These are phyloP conservation scores for Pissodes strobi DNA, from an alignment of 1,140 invertebrate genomes.

Conservation along the genomic window DNA sequence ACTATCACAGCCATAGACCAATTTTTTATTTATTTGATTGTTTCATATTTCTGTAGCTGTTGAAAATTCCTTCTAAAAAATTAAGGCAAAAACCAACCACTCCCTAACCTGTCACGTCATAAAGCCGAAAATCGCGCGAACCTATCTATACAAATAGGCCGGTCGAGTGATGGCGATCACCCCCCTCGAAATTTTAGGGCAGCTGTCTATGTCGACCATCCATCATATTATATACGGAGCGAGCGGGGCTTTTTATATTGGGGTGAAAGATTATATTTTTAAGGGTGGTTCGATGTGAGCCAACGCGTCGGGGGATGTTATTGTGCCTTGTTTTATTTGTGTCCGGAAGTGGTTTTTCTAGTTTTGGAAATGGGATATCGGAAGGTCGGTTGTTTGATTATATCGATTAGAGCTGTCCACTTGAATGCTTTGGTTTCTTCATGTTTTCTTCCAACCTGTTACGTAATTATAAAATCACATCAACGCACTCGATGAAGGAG, in stretches of 20 bases:
- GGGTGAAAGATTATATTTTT: constrained; percentile 34
- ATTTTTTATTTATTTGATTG: background rate
- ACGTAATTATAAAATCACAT: no score
- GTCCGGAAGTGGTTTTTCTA: constrained; percentile 23
- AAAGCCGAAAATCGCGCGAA: constrained; percentile 12
- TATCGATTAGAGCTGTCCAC: no score
- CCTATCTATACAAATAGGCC: constrained; percentile 14
- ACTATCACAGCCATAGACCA: background rate
- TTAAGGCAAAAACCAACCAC: background rate
- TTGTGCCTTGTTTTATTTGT: constrained; percentile 18
- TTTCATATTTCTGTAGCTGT: no score
- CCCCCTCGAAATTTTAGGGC: constrained; percentile 22
- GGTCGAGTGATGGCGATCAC: constrained; percentile 19
- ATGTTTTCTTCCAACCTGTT: no score
- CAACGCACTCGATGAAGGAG: no score
- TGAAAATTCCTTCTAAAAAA: no score
- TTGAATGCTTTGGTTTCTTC: no score
- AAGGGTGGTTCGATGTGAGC: constrained; percentile 17
- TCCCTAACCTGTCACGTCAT: background rate
- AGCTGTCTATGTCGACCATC: constrained; percentile 24
- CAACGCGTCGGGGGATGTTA: background rate
- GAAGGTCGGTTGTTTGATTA: no score
- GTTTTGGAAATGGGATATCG: constrained; percentile 20
- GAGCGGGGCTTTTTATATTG: constrained; percentile 5
- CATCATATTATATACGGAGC: no score